A percentile compares a stretch with the other conserved stretches of the same genome.
phyloP scores from a whole-genome alignment of 2,113 vertebrate species.

The Odontesthes bonariensis region DNA sequence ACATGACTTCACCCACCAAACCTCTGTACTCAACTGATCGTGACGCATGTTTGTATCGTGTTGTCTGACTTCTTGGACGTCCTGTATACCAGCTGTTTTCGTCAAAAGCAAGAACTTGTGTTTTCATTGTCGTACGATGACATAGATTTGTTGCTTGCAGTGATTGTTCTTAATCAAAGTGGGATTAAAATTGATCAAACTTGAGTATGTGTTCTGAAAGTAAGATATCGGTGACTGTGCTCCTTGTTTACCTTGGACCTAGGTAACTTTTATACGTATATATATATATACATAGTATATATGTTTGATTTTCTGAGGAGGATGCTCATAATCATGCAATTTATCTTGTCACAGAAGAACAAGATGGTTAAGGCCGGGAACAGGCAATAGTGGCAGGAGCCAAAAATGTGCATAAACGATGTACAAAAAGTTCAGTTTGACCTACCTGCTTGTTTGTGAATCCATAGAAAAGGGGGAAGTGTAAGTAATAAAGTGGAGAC shows the following conservation, averaged over 20 bases:
- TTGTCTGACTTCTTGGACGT: slow-evolving; percentile 77
- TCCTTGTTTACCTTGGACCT: slow-evolving; percentile 67
- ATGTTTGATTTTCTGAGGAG: slow-evolving; percentile 44
- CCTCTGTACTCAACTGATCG: slow-evolving; percentile 59
- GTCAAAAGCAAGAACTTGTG: slow-evolving; percentile 74
- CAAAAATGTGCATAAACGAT: slow-evolving; percentile 26
- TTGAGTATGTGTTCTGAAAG: slow-evolving; percentile 74
- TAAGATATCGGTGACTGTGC: slow-evolving; percentile 73
- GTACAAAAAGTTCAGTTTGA: slow-evolving; percentile 33
- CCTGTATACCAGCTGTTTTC: slow-evolving; percentile 76
- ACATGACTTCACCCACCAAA: slow-evolving; percentile 27
- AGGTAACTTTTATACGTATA: slow-evolving; percentile 46
- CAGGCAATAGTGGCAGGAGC: slow-evolving; percentile 27
- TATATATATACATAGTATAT: slow-evolving; percentile 38
- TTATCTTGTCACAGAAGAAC: slow-evolving; percentile 31
- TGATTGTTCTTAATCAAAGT: slow-evolving; percentile 79
- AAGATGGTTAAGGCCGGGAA: slow-evolving; percentile 28
- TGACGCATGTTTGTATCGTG: slow-evolving; percentile 81
- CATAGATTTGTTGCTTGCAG: slow-evolving; percentile 79
- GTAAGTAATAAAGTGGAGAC: slow-evolving; percentile 48
- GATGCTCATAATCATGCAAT: slow-evolving; percentile 49
- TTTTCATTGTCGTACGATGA: slow-evolving; percentile 77
- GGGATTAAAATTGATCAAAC: slow-evolving; percentile 75
- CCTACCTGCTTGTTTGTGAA: slow-evolving; percentile 18
- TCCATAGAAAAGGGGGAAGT: slow-evolving; percentile 32